Evolutionary conservation across 2,888 invertebrate species (phyloP), one percentile per base, ranked within the genome.

Genomic region (Gymnoscelis rufifasciata): DNA sequence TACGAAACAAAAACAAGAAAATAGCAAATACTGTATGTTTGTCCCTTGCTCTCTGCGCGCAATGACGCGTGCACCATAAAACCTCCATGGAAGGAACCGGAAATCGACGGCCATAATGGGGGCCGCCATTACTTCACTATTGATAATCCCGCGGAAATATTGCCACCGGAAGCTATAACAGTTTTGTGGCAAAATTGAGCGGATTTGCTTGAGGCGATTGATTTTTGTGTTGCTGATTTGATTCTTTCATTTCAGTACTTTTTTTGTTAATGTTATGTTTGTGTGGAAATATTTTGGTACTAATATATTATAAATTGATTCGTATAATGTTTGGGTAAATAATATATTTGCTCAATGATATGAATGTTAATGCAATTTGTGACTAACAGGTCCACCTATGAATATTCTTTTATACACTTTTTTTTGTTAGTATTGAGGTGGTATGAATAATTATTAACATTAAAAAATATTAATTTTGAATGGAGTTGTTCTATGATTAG

Each of bases 151-250:
- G 59, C 69, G 74, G 78, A 84, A 81, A 81, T 83, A 84, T 84
- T 64, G 84, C 75, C 53, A 65, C 62, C 84, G 87, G 87, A 88
- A 88, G 79, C 72, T 80, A 87, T 87, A 87, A 88, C 87, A 84
- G 86, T 88, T 86, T 79, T 84, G 87, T 75, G 87, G 87, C 74
- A 81, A 80, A 86, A 86, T 86, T 79, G 84, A 79, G 76, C 83
- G 84, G 70, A 74, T 76, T 78, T 66, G 62, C 64, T 47, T 57
- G 56, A 59, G 60, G 59, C 56, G 55, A 53, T 54, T 56, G 52
- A 51, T 55, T 48, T 55, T 54, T 39, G 54, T 41, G 47, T 51
- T 30, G 29, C 15, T 33, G 35, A 23, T 35, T 35, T 35, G 35
- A 35, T 35, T 23, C 10, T 19, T 23, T 26, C 26, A 2, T 7